phyloP scores from a whole-genome alignment of 2,888 invertebrate species.

The Eurois occulta region DNA sequence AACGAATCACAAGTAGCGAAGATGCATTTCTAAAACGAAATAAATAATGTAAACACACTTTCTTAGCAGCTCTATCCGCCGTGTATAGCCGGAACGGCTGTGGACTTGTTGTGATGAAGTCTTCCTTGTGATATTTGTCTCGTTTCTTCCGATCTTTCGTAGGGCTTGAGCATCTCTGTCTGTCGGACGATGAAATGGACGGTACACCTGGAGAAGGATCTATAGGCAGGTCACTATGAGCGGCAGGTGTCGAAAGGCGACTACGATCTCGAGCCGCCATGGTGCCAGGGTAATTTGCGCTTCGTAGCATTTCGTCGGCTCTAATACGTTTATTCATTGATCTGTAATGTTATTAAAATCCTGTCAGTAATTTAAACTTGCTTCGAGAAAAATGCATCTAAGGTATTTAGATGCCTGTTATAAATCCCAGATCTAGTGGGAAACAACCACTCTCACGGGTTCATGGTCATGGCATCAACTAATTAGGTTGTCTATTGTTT shows the following conservation, averaged over 20 bases:
- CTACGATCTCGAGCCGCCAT: conserved; percentile 92
- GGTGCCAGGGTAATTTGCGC: conserved; percentile 92
- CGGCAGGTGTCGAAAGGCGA: conserved; percentile 85
- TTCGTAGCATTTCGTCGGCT: conserved; percentile 92
- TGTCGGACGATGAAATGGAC: conserved; percentile 80
- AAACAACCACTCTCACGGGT: conserved; percentile 5
- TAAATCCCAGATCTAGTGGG: background rate
- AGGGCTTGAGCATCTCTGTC: conserved; percentile 80
- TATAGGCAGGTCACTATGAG: conserved; percentile 86
- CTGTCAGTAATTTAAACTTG: background rate
- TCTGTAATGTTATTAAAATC: conserved; percentile 75
- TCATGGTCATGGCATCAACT: background rate
- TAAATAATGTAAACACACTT: conserved; percentile 72
- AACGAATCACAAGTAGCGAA: background rate
- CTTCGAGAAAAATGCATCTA: background rate
- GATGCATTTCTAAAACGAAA: background rate
- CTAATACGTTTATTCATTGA: conserved; percentile 92
- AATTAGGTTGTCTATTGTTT: no score
- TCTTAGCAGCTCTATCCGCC: conserved; percentile 86
- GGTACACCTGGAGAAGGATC: conserved; percentile 84
- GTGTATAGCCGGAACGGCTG: conserved; percentile 89
- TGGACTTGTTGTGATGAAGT: conserved; percentile 89
- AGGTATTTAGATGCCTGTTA: background rate
- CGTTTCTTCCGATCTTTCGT: conserved; percentile 79
- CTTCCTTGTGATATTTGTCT: conserved; percentile 78